Conservation (phyloP, 2,797 vertebrate genomes). For the Urocyon cinereoargenteus region DNA sequence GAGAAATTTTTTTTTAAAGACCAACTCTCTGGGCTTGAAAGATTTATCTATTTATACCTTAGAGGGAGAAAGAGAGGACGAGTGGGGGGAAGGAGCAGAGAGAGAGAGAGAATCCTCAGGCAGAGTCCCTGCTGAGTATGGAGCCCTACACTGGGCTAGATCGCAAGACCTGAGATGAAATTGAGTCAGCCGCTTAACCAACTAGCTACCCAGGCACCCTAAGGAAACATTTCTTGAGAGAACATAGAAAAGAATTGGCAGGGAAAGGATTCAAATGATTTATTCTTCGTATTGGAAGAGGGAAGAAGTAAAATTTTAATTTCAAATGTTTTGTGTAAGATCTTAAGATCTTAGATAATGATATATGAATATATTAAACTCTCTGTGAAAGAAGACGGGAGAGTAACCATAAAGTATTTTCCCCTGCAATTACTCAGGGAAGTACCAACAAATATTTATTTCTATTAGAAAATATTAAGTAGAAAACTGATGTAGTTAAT, state of each 20-base stretch:
- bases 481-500: constrained; percentile 15
- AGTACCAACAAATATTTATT: background rate
- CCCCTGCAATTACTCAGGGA: background rate
- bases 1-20: background rate
- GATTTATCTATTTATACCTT: background rate
- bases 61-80: background rate
- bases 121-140: background rate
- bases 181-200: background rate
- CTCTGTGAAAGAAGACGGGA: background rate
- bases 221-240: background rate
- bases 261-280: background rate
- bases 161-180: background rate
- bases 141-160: background rate
- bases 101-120: background rate
- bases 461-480: background rate
- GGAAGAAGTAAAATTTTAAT: background rate
- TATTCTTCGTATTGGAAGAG: background rate
- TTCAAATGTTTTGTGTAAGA: background rate
- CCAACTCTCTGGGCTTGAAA: background rate
- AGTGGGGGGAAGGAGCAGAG: background rate
- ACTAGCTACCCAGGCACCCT: background rate
- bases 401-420: background rate
- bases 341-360: background rate
- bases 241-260: background rate
- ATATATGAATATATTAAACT: background rate